Base-by-base conservation (phyloP, 2,888 invertebrate genomes). In the Plemyria rubiginata region DNA sequence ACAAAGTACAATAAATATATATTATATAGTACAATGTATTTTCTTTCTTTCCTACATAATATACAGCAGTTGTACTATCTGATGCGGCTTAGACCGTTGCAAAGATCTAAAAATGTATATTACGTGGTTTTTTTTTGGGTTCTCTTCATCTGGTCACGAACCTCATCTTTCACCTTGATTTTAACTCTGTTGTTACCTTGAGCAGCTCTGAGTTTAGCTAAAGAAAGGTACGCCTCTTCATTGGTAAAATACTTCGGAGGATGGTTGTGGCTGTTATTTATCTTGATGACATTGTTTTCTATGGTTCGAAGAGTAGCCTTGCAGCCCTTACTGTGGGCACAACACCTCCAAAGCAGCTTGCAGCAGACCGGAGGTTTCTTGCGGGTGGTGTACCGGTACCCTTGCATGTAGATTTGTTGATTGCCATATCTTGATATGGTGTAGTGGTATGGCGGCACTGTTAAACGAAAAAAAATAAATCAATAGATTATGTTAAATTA, bases 341-440 rank as follows among this genome's bases (percentile, higher is more conserved):
- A 57, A 45, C 72, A 73, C 6, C 67, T 54, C 60, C 60, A 60
- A 11, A 28, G 45, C 64, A 67, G 66, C 51, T 62, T 54, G 6
- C 6, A 12, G 28, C 9, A 6, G 3, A n/a, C 40, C 40, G 45
- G 0, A 4, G 45, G 45, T 8, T 57, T 32, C n/a, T 54, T 54
- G 52, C 54, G 60, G 9, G 49, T 15, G 13, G 70, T 73, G 43
- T 74, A 80, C 0, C 67, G 77, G 29, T 74, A 74, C 0, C 68
- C 68, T 11, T 68, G 65, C 49, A 68, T 69, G 22, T 70, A 70
- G 3, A 80, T 45, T 57, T 75, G 70, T 9, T 67, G 56, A 6
- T 66, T 70, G 0, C 80, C 57, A 64, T 69, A 52, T 60, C 70
- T 0, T 32, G 78, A 78, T 2, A 60, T 2, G 0, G 69, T 65